phyloP scores from a whole-genome alignment of 2,113 vertebrate species.

The Rattus norvegicus region GRCr8 NC_086028.1:95986001-95986500 shows the following conservation, averaged over 20 bases:
- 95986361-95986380: not conserved
- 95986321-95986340: not conserved
- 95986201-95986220: not conserved
- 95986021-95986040: not conserved
- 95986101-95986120: not conserved
- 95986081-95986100: not conserved
- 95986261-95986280: constrained; percentile 17
- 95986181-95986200: not conserved
- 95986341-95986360: not conserved
- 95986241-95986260: not conserved
- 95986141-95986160: not conserved
- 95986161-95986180: fast-evolving
- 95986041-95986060: not conserved
- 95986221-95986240: not conserved
- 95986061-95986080: not conserved
- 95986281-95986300: not conserved
- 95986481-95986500: not conserved
- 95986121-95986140: not conserved
- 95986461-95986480: not conserved
- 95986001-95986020: not conserved
- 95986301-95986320: not conserved
- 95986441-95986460: not conserved
- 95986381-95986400: not conserved
- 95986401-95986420: not conserved
- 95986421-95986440: not conserved